A percentile compares a stretch with the other conserved stretches of the same genome.
phyloP scores from a whole-genome alignment of 2,797 vertebrate genomes.

The Oophaga sylvatica region DNA sequence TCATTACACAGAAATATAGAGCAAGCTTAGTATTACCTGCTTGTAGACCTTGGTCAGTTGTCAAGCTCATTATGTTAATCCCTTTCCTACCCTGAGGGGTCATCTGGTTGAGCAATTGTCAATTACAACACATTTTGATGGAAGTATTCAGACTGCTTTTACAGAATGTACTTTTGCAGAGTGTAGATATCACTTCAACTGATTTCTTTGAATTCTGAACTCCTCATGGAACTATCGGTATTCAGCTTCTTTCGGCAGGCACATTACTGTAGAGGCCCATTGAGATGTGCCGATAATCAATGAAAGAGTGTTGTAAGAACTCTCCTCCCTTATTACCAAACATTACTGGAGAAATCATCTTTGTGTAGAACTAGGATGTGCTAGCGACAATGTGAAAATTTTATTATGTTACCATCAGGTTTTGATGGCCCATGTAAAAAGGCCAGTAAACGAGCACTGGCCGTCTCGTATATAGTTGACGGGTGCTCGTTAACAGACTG shows the following conservation, averaged over 20 bases:
- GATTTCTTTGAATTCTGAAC: background rate
- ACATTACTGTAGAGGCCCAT: no score
- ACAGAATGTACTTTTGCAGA: background rate
- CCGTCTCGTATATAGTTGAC: no score
- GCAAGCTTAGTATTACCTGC: background rate
- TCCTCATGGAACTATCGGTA: background rate
- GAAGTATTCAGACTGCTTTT: background rate
- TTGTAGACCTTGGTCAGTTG: background rate
- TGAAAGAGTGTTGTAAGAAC: no score
- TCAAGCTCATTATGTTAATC: background rate
- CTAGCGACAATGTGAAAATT: no score
- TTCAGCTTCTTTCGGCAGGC: background rate
- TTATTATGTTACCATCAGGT: no score
- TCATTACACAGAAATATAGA: background rate
- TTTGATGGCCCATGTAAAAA: no score
- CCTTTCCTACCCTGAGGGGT: constrained; percentile 14
- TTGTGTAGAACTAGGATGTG: no score
- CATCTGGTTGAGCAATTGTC: background rate
- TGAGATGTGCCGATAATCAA: no score
- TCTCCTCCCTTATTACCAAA: no score
- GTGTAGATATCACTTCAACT: background rate
- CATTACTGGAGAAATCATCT: no score
- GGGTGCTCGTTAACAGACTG: no score
- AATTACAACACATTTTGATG: background rate
- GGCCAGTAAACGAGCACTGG: no score